These are phyloP conservation scores for Etheostoma perlongum DNA, from an alignment of 2,797 vertebrate species.

Conservation along the genomic window DNA sequence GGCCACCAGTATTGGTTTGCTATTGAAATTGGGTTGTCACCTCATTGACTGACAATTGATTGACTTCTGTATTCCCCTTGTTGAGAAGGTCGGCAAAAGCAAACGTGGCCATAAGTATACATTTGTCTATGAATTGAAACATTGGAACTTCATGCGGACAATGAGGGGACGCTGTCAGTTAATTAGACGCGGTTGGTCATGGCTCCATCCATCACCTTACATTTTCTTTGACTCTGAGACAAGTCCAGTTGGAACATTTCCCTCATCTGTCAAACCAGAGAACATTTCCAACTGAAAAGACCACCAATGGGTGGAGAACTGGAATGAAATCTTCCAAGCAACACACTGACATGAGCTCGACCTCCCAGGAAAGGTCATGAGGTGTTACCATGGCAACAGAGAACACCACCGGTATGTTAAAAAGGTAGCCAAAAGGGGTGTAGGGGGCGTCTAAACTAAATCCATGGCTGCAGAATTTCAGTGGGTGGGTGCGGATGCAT, in stretches of 20 bases:
- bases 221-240: constrained; percentile 61
- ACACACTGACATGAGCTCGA: constrained; percentile 70
- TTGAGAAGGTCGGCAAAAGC: constrained; percentile 22
- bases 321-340: constrained; percentile 67
- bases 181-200: constrained; percentile 71
- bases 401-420: constrained; percentile 77
- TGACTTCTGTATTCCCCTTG: constrained; percentile 11
- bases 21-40: neutral
- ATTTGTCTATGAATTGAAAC: constrained; percentile 58
- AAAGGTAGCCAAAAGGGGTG: constrained; percentile 57
- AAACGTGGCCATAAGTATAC: constrained; percentile 38
- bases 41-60: constrained; percentile 14
- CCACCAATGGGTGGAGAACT: constrained; percentile 60
- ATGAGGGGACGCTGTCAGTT: constrained; percentile 72
- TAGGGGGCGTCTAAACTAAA: constrained; percentile 43
- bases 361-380: constrained; percentile 76
- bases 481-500: constrained; percentile 57
- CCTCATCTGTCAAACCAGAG: constrained; percentile 71
- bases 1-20: neutral
- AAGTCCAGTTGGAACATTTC: constrained; percentile 68
- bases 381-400: constrained; percentile 73
- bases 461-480: constrained; percentile 68
- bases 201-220: constrained; percentile 74
- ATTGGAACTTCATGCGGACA: constrained; percentile 49
- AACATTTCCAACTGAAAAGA: constrained; percentile 66